Evolutionary conservation across 2,113 vertebrate genomes (phyloP).

Genomic region (Saguinus imperator): DNA sequence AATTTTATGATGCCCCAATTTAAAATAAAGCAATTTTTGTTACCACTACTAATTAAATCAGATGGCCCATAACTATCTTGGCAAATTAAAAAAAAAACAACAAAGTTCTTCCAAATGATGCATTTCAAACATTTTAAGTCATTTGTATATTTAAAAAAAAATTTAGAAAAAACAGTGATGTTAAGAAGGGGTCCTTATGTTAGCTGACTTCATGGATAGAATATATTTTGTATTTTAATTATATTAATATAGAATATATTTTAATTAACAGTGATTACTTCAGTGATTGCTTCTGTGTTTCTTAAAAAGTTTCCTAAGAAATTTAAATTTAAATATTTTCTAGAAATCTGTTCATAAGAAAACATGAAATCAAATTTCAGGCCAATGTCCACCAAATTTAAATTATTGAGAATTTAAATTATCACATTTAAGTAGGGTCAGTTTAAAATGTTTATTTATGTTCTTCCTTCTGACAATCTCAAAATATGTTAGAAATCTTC

Average conservation of each 20-base stretch:
- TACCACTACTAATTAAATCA: slow-evolving; percentile 28
- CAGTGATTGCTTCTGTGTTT: not conserved
- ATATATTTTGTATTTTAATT: slow-evolving; percentile 30
- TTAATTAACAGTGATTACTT: not conserved
- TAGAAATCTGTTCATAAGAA: slow-evolving; percentile 10
- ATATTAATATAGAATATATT: not conserved
- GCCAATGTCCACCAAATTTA: slow-evolving; percentile 1
- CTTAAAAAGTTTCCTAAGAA: not conserved
- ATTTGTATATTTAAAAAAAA: not conserved
- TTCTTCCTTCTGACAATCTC: not conserved
- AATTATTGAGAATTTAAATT: slow-evolving; percentile 12
- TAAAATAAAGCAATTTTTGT: slow-evolving; percentile 31
- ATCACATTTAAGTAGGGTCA: not conserved
- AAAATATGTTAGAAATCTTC: not conserved
- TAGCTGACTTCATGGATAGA: not conserved
- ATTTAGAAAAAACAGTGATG: not conserved
- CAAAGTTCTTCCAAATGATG: not conserved
- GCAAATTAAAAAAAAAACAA: not conserved
- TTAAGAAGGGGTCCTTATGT: not conserved
- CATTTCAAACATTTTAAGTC: not conserved
- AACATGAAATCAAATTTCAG: slow-evolving; percentile 24
- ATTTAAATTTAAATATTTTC: not conserved
- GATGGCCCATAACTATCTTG: not conserved
- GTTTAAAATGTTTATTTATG: slow-evolving; percentile 14
- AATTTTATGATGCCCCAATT: not conserved